phyloP scores from a whole-genome alignment of 1,140 invertebrate species.

The Drosophila virilis region DNA sequence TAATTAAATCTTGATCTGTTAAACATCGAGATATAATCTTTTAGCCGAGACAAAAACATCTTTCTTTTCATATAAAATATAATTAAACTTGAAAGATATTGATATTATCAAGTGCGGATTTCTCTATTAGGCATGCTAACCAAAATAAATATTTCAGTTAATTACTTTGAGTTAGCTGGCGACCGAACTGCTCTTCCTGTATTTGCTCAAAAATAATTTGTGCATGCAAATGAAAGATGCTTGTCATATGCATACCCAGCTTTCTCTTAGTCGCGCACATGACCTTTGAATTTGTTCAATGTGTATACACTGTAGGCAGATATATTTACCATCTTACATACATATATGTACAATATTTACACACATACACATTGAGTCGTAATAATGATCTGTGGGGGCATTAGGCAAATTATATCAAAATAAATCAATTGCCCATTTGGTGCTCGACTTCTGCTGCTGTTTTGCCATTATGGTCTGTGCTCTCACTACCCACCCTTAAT shows the following conservation, averaged over 20 bases:
- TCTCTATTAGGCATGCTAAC: background rate
- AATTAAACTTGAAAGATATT: background rate
- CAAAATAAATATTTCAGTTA: background rate
- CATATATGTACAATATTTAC: background rate
- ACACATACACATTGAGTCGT: background rate
- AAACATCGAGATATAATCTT: too few relatives aligned
- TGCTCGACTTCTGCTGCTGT: constrained; percentile 18
- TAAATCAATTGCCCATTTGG: constrained; percentile 65
- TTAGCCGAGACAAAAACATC: too few relatives aligned
- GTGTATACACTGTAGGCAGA: background rate
- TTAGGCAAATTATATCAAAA: constrained; percentile 54
- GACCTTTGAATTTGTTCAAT: background rate
- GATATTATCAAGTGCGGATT: background rate
- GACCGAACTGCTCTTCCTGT: background rate
- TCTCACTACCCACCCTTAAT: constrained; percentile 16
- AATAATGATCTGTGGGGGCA: constrained; percentile 24
- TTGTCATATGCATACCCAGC: background rate
- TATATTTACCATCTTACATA: constrained; percentile 4
- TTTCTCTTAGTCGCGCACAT: background rate
- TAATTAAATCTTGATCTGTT: too few relatives aligned
- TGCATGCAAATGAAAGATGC: background rate
- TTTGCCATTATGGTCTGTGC: constrained; percentile 13
- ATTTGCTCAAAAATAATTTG: background rate
- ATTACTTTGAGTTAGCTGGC: background rate
- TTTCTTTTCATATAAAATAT: too few relatives aligned